Evolutionary conservation across 1,140 invertebrate species (phyloP), one percentile per base, ranked within the genome.

Genomic region (Drosophila mojavensis): DNA sequence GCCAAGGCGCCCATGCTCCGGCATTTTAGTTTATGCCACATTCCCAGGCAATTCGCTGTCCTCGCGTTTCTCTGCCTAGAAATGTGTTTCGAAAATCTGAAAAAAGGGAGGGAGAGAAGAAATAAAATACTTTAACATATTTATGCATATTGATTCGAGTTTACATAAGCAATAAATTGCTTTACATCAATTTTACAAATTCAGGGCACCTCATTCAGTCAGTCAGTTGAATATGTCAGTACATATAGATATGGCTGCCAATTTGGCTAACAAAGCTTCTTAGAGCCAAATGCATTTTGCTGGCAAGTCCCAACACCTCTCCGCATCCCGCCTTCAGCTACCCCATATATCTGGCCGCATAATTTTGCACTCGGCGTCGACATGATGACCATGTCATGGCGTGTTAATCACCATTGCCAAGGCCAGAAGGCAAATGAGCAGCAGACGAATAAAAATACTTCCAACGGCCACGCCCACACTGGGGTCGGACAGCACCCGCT

Each of bases 41-140:
- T 75, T 61, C 41, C 60, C 30, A 13, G 33, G 41, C 60, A 28
- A 15, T 30, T 30, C 13, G 58, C 43, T 43, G 56, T 56, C 41
- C 11, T 20, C 50, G 36, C 10, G 50, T 47, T 54, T 20, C 28
- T 28, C 53, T n/a, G 48, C 50, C 62, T 88, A 88, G 83, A 88
- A 88, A 88, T 88, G 83, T 69, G 83, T 88, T 74, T 88, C 83
- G 62, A 89, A 89, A 78, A 88, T 79, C 83, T 88, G 83, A 82
- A 86, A 51, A 60, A 61, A 43, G 53, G 58, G 51, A 43, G 47
- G 1, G 41, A 45, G 9, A 28, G 3, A 47, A 47, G 9, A 64
- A 65, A 43, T 51, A 71, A 64, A 65, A 43, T 51, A 71, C 28
- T 24, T 54, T 36, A 47, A 26, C 43, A 54, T 51, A 33, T 33